Conservation (phyloP, 1,140 invertebrate species). For the Danaus plexippus region DNA sequence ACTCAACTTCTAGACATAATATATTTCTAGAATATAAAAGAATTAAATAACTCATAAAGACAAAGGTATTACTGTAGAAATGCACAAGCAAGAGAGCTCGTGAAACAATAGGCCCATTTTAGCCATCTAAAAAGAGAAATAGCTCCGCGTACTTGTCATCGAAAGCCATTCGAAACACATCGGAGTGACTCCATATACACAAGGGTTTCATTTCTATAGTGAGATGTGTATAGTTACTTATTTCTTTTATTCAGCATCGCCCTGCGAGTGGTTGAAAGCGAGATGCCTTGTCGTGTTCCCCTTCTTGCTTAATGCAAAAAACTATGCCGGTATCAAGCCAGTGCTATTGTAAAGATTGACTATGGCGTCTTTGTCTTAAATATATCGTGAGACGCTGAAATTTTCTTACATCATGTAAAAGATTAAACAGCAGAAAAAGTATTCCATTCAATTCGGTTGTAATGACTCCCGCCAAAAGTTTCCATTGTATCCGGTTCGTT, state of each 20-base stretch:
- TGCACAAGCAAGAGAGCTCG: conserved; percentile 30
- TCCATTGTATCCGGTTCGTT: conserved; percentile 20
- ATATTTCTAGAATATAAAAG: conserved; percentile 8
- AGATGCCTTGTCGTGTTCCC: conserved; percentile 52
- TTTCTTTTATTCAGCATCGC: conserved; percentile 57
- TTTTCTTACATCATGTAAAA: conserved; percentile 23
- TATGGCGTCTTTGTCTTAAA: conserved; percentile 50
- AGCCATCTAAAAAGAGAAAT: conserved; percentile 61
- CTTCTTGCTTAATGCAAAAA: conserved; percentile 63
- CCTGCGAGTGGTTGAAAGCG: conserved; percentile 63
- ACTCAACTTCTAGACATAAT: conserved; percentile 7
- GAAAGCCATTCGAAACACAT: conserved; percentile 66
- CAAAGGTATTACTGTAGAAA: conserved; percentile 36
- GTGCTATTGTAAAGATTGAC: conserved; percentile 57
- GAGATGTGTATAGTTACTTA: conserved; percentile 35
- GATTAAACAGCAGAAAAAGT: conserved; percentile 10
- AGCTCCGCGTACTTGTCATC: conserved; percentile 62
- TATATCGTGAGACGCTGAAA: conserved; percentile 36
- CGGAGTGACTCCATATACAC: conserved; percentile 49
- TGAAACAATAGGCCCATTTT: conserved; percentile 63
- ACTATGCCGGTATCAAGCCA: conserved; percentile 46
- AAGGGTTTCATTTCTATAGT: conserved; percentile 42
- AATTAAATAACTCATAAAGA: no score
- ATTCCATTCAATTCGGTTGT: conserved; percentile 5
- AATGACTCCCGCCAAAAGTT: conserved; percentile 16